Evolutionary conservation across 2,797 vertebrate genomes (phyloP), one percentile per base, ranked within the genome.

Genomic region (Masticophis lateralis): DNA sequence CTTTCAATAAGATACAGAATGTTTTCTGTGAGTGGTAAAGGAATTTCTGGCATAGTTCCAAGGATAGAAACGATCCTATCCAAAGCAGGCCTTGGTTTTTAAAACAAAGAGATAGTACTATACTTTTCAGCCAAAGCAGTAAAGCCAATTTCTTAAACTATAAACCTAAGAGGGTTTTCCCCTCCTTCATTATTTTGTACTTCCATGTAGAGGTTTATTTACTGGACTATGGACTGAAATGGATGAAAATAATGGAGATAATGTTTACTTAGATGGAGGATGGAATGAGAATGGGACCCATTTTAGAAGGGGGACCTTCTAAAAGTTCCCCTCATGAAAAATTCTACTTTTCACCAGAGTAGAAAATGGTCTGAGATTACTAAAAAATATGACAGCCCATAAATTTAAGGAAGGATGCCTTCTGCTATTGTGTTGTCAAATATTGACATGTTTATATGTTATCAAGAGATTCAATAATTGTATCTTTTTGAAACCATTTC

Each of bases 361-460:
- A 96, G 87, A 93, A 94, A 95, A 95, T 93, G 94, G 94, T 94
- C 94, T 90, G 90, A 95, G 95, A 94, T 93, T 95, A 95, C 90
- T 94, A 95, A 95, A 97, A 47, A 97, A 94, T 88, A 95, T 96
- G 95, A 95, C 87, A 95, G 95, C 88, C 55, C 63, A 92, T 97
- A 93, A 96, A 96, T 96, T 96, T 96, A 96, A 95, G 96, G 96
- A 96, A 96, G 92, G 91, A 90, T 95, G 95, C 93, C 91, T 97
- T 69, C 91, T 96, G 94, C 95, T 95, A 94, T 55, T 86, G 28
- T 95, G 94, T 96, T 96, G 92, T 93, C 83, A 28, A 86, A 91
- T 96, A 95, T 96, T 97, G 95, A 96, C 95, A 92, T 92, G 93
- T 96, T 96, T 96, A 95, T 96, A 95, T 93, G 95, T 95, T 96